A percentile compares a stretch with the other conserved stretches of the same genome.
phyloP scores from a whole-genome alignment of 2,888 invertebrate species.

The Agrotis ipsilon region DNA sequence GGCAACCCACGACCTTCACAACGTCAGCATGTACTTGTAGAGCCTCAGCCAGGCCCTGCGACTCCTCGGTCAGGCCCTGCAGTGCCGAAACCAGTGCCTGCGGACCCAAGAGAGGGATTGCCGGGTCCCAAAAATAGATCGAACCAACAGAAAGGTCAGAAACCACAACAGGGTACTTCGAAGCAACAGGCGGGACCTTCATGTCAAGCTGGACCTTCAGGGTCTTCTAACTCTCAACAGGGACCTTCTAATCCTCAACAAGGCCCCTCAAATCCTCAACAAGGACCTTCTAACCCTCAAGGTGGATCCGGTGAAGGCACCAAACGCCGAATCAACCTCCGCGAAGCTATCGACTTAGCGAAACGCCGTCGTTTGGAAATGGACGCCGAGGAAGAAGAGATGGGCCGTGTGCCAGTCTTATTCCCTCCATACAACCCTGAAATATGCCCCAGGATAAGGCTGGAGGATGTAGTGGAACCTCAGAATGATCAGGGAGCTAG shows the following conservation, averaged over 20 bases:
- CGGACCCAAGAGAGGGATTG: not conserved
- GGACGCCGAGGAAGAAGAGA: not conserved
- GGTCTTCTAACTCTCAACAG: not conserved
- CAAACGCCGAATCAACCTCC: conserved; percentile 21
- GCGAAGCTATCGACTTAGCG: not conserved
- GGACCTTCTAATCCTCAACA: not conserved
- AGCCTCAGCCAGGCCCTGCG: not conserved
- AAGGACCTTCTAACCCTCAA: not conserved
- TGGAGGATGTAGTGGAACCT: not conserved
- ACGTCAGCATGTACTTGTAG: not conserved
- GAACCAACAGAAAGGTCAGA: no score
- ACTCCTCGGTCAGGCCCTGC: not conserved
- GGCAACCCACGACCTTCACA: conserved; percentile 3
- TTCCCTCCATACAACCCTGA: not conserved
- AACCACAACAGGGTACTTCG: not conserved
- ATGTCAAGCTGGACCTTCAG: not conserved
- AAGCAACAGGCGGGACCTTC: not conserved
- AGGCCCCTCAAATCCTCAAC: not conserved
- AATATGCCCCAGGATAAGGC: not conserved
- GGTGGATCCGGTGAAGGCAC: conserved; percentile 1
- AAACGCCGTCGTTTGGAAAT: conserved; percentile 38
- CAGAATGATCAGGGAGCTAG: not conserved
- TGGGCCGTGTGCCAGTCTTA: not conserved
- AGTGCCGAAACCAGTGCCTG: not conserved
- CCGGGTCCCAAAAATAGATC: no score